Conservation (phyloP, 2,113 vertebrate species). For the Promerops cafer region DNA sequence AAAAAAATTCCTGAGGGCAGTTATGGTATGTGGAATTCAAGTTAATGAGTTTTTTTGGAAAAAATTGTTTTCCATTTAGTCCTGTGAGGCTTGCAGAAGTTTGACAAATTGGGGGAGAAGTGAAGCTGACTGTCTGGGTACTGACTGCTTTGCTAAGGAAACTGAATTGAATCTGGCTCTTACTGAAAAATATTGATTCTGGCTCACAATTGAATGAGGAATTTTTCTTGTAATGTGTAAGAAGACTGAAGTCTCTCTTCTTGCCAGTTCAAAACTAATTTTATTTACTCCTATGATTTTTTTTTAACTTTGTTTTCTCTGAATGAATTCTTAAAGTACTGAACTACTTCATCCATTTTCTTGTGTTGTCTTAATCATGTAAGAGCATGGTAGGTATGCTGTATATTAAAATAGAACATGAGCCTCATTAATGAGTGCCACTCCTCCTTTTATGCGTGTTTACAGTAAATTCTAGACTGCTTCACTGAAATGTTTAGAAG, state of each 20-base stretch:
- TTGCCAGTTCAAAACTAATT: conserved; percentile 47
- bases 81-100: conserved; percentile 25
- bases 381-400: not conserved
- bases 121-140: conserved; percentile 2
- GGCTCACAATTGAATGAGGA: conserved; percentile 59
- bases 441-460: conserved; percentile 38
- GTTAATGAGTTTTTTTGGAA: conserved; percentile 5
- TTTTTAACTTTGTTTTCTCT: conserved; percentile 53
- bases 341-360: conserved; percentile 28
- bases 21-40: conserved; percentile 25
- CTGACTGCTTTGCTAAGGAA: conserved; percentile 44
- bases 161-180: conserved; percentile 56
- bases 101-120: not conserved
- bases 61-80: conserved; percentile 26
- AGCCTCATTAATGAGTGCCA: not conserved
- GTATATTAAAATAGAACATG: not conserved
- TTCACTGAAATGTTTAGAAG: not conserved
- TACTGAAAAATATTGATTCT: conserved; percentile 67
- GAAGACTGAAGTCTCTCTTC: conserved; percentile 50
- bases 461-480: conserved; percentile 28
- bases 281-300: conserved; percentile 49
- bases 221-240: conserved; percentile 55
- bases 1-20: conserved; percentile 34
- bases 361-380: conserved; percentile 10
- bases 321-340: conserved; percentile 37